Evolutionary conservation across 2,113 vertebrate species (phyloP).

Genomic region (Ammospiza nelsoni): DNA sequence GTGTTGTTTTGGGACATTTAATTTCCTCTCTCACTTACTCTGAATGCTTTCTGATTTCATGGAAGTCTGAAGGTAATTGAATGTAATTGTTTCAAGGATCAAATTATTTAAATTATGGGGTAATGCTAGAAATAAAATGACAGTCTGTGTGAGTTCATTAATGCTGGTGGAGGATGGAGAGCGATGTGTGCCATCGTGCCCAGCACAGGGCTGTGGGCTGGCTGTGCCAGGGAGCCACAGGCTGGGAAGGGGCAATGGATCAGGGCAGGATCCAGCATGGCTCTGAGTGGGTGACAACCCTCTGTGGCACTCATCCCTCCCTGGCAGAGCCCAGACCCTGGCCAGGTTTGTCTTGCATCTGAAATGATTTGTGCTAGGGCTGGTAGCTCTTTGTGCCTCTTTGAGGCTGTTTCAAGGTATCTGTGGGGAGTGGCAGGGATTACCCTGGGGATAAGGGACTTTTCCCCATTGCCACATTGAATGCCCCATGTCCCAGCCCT

Average conservation of each 20-base stretch:
- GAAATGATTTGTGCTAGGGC: neutral
- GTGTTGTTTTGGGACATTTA: neutral
- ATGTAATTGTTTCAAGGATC: conserved; percentile 53
- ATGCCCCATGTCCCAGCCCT: fast-evolving
- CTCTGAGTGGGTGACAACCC: neutral
- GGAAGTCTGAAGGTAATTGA: conserved; percentile 47
- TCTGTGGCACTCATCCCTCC: neutral
- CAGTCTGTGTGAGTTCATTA: neutral
- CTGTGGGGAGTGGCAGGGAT: neutral
- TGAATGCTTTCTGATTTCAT: conserved; percentile 26
- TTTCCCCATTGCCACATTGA: neutral
- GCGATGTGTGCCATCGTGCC: neutral
- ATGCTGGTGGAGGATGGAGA: neutral
- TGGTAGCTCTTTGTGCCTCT: neutral
- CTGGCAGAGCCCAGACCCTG: fast-evolving
- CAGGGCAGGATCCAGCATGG: fast-evolving
- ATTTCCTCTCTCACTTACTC: conserved; percentile 12
- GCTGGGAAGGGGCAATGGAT: no score
- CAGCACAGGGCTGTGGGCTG: neutral
- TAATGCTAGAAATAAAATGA: conserved; percentile 10
- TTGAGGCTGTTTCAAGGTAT: neutral
- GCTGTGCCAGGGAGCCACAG: neutral
- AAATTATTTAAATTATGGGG: conserved; percentile 45
- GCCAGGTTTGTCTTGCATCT: neutral
- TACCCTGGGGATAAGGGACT: neutral